Percentiles rank a stretch among this genome's conserved stretches.
Conservation (phyloP, 2,888 invertebrate species). For the Polymixis lichenea region DNA sequence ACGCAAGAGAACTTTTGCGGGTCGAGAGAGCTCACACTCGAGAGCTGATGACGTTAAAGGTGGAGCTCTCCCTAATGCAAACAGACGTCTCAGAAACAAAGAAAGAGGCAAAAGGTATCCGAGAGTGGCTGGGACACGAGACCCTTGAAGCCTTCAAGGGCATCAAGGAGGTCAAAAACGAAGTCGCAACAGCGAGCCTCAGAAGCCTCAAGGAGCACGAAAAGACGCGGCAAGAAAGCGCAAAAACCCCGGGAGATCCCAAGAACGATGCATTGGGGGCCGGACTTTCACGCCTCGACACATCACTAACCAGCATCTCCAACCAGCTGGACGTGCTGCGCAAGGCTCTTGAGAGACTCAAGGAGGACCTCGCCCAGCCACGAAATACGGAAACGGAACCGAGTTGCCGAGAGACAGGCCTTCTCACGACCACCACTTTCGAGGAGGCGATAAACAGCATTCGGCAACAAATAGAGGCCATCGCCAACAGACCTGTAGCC, state of each 20-base stretch:
- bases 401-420: too few species aligned
- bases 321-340: conserved; percentile 11
- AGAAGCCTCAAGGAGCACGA: background rate
- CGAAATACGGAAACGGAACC: fast-evolving
- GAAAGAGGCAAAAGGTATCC: background rate
- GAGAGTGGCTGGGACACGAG: background rate
- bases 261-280: background rate
- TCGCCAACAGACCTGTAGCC: background rate
- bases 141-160: background rate
- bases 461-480: too few species aligned
- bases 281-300: background rate
- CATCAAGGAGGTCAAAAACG: conserved; percentile 1
- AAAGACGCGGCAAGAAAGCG: background rate
- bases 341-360: background rate
- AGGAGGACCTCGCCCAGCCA: background rate
- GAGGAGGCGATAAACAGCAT: too few species aligned
- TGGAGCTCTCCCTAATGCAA: background rate
- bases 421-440: too few species aligned
- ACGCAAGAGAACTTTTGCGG: conserved; percentile 4
- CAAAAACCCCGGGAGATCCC: background rate
- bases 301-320: background rate
- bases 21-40: background rate
- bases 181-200: background rate
- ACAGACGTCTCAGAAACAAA: background rate
- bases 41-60: background rate